Base-by-base conservation (phyloP, 2,797 vertebrate genomes). In the Threskiornis aethiopicus region DNA sequence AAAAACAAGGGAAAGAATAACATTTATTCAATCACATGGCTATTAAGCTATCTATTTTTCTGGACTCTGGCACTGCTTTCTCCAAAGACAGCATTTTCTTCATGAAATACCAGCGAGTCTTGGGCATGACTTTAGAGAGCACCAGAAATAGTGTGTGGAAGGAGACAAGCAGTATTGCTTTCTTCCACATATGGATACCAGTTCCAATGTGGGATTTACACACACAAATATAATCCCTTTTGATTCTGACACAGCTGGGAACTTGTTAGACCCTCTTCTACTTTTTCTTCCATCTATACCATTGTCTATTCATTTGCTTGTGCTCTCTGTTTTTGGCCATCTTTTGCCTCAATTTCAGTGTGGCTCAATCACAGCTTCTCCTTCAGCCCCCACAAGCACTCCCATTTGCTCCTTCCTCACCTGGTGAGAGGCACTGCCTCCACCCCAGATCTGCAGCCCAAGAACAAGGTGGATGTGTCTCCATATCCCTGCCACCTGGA, bases 71-170 rank as follows among this genome's bases (percentile, higher is more conserved):
- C 66, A 46, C 65, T 46, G 61, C 52, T 88, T 72, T 42, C 77
- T 73, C 76, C 25, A 35, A 65, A 87, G 71, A 58, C 37, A 92
- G 70, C 47, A 22, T 84, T 91, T 93, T 91, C 90, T 47, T 29
- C 35, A 46, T 44, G 33, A 87, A 87, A 95, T 90, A 37, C 84
- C 91, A 92, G 49, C 1, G 0, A 75, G 57, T 12, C 65, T 41
- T 33, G 37, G 58, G n/a, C 73, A 65, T 10, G 73, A 59, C 84
- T 93, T 89, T 29, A 49, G 70, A 87, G 58, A 96, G 58, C 84
- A 87, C 86, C 70, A 95, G 82, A 89, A 96, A 95, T n/a, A 85
- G 90, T 58, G 88, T 19, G 20, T 11, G 65, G 73, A 62, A 65
- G 52, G 37, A 89, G 66, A 71, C 72, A 47, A 84, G 73, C 70